Conservation (phyloP, 92 coral and sea anemone genomes). For the Epizoanthus rinbou region DNA sequence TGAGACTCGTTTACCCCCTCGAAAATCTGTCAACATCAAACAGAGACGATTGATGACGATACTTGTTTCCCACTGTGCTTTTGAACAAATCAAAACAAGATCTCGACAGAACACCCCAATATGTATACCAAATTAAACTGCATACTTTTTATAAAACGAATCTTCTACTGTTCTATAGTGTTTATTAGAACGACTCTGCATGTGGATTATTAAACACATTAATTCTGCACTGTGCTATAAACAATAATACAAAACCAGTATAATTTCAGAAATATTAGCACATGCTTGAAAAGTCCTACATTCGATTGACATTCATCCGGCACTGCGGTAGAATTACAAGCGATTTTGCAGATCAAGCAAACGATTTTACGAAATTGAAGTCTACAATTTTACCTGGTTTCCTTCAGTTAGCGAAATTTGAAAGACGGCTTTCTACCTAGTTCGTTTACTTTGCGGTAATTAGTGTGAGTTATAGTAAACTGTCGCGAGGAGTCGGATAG, state of each 20-base stretch:
- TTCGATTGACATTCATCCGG: background rate
- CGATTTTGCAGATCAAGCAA: background rate
- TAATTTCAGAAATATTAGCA: constrained; percentile 5
- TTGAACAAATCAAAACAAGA: constrained; percentile 4
- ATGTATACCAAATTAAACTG: background rate
- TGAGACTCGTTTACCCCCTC: background rate
- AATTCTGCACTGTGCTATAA: background rate
- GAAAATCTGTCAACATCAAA: constrained; percentile 24
- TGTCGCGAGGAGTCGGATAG: background rate
- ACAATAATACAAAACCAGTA: constrained; percentile 9
- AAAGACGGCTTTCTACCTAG: background rate
- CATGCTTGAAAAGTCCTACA: background rate
- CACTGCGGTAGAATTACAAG: background rate
- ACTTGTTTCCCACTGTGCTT: constrained; percentile 8
- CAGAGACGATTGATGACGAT: background rate
- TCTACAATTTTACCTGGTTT: background rate
- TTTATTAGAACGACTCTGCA: background rate
- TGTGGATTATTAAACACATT: background rate
- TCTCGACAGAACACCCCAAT: background rate
- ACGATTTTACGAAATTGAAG: background rate
- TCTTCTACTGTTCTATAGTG: background rate
- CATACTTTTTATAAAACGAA: background rate
- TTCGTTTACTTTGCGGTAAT: constrained; percentile 14
- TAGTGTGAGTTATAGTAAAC: background rate
- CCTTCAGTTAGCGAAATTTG: background rate